phyloP scores from a whole-genome alignment of 2,797 vertebrate genomes.

The Zonotrichia albicollis region DNA sequence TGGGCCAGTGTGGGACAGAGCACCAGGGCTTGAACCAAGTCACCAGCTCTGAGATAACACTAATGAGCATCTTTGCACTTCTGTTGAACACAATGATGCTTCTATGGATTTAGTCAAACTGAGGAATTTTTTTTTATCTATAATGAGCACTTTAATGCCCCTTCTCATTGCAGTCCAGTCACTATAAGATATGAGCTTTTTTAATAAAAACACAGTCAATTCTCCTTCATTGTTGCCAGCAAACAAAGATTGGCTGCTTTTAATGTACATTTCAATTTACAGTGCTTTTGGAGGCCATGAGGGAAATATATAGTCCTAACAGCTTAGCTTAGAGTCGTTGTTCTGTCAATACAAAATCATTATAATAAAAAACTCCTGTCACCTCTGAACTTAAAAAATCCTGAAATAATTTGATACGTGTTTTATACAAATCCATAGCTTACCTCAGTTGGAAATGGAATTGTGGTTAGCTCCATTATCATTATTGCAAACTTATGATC shows the following conservation, averaged over 20 bases:
- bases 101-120: neutral
- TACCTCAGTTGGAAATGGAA: slow-evolving; percentile 53
- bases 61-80: neutral
- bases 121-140: neutral
- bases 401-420: slow-evolving; percentile 61
- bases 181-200: slow-evolving; percentile 26
- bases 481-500: slow-evolving; percentile 55
- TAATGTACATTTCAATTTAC: slow-evolving; percentile 73
- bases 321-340: slow-evolving; percentile 62
- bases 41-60: neutral
- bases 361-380: slow-evolving; percentile 67
- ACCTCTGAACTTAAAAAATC: slow-evolving; percentile 56
- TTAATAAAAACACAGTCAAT: slow-evolving; percentile 55
- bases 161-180: neutral
- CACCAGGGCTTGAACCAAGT: neutral
- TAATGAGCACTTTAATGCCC: slow-evolving; percentile 4
- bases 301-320: slow-evolving; percentile 68
- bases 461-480: slow-evolving; percentile 45
- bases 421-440: slow-evolving; percentile 70
- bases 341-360: slow-evolving; percentile 73
- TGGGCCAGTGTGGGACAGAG: neutral
- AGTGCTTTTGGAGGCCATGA: slow-evolving; percentile 52
- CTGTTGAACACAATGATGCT: neutral
- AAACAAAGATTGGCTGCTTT: slow-evolving; percentile 69
- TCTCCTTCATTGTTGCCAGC: slow-evolving; percentile 28